Conservation (phyloP, 2,797 vertebrate species). For the Cossypha polioptera region DNA sequence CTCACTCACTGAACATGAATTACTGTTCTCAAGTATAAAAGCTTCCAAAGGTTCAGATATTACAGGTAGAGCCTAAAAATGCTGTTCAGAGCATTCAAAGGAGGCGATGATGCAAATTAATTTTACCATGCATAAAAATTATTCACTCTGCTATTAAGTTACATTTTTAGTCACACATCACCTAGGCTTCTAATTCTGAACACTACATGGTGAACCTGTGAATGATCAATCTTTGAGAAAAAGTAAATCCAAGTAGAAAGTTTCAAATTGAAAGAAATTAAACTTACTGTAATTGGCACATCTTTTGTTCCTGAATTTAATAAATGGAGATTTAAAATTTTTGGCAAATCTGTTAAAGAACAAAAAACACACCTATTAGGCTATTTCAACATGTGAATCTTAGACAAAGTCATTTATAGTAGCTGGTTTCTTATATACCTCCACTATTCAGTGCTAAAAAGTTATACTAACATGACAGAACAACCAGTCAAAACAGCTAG, state of each 20-base stretch:
- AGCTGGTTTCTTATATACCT: not conserved
- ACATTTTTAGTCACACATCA: not conserved
- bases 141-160: not conserved
- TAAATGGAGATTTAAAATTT: slow-evolving; percentile 96
- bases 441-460: not conserved
- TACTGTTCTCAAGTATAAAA: not conserved
- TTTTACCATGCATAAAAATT: not conserved
- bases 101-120: not conserved
- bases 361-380: slow-evolving; percentile 19
- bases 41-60: not conserved
- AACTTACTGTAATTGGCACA: slow-evolving; percentile 94
- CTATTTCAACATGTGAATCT: not conserved
- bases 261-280: slow-evolving; percentile 33
- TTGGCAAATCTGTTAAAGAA: slow-evolving; percentile 89
- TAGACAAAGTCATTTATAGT: not conserved
- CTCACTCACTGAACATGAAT: not conserved
- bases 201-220: not conserved
- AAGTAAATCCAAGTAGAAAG: not conserved
- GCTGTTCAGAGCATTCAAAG: not conserved
- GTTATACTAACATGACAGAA: not conserved
- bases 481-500: not conserved
- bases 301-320: slow-evolving; percentile 99
- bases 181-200: not conserved
- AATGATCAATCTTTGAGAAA: not conserved
- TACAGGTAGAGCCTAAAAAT: not conserved